phyloP scores from a whole-genome alignment of 2,888 invertebrate genomes.

The Acrobasis suavella region DNA sequence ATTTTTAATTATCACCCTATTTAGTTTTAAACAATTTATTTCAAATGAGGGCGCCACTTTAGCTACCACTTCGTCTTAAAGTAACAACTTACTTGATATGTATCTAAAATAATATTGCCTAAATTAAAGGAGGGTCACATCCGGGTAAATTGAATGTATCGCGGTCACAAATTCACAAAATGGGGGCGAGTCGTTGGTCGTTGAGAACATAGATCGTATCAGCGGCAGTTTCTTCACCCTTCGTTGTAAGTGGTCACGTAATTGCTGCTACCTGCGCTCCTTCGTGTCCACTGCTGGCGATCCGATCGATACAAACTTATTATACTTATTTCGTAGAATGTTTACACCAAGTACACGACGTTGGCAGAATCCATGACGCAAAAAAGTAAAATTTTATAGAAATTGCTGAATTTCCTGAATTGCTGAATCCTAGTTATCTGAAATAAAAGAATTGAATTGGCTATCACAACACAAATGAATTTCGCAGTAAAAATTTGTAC shows the following conservation, averaged over 20 bases:
- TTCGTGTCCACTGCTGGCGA: not conserved
- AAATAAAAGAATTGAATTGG: too few relatives aligned
- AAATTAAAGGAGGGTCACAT: not conserved
- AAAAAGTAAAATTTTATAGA: too few relatives aligned
- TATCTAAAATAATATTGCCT: not conserved
- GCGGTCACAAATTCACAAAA: constrained; percentile 4
- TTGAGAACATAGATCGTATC: constrained; percentile 18
- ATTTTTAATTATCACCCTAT: too few relatives aligned
- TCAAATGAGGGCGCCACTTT: too few relatives aligned
- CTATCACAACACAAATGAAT: too few relatives aligned
- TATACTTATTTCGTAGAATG: not conserved
- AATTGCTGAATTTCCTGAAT: too few relatives aligned
- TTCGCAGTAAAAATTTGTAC: too few relatives aligned
- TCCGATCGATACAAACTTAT: not conserved
- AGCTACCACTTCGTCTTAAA: too few relatives aligned
- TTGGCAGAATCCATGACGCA: too few relatives aligned
- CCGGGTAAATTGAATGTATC: not conserved
- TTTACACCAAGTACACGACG: not conserved
- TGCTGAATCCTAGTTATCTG: too few relatives aligned
- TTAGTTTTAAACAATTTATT: too few relatives aligned
- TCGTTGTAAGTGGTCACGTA: constrained; percentile 7
- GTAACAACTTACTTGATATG: too few relatives aligned
- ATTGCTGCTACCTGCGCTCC: constrained; percentile 2
- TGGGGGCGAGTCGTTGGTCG: not conserved
- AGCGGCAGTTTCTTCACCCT: constrained; percentile 15